Percentiles rank a stretch among this genome's conserved stretches.
Conservation (phyloP, 2,797 vertebrate genomes). For the Esox lucius region DNA sequence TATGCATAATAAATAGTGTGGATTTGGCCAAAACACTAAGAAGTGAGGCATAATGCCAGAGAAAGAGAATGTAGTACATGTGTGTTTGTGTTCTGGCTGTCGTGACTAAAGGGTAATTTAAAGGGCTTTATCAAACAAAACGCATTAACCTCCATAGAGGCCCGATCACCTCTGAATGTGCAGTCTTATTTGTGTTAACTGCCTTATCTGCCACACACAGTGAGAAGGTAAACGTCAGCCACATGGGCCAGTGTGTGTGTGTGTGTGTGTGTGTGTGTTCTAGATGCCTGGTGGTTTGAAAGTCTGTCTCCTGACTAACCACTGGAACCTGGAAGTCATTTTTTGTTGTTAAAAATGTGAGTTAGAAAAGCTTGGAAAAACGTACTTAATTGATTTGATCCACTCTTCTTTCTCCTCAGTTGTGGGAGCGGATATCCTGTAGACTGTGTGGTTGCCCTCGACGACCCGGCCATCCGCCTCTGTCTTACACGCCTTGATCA, state of each 20-base stretch:
- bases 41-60: background rate
- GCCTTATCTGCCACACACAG: constrained; percentile 59
- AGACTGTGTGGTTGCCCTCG: constrained; percentile 97
- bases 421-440: constrained; percentile 95
- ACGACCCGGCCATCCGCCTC: constrained; percentile 96
- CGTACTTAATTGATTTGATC: constrained; percentile 99
- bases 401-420: constrained; percentile 97
- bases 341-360: background rate
- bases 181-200: background rate
- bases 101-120: constrained; percentile 32
- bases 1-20: background rate
- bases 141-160: constrained; percentile 56
- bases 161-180: constrained; percentile 40
- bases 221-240: constrained; percentile 61
- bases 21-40: constrained; percentile 1
- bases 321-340: background rate
- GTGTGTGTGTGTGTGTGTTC: constrained; percentile 13
- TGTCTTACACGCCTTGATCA: constrained; percentile 98
- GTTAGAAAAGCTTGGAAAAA: background rate
- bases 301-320: background rate
- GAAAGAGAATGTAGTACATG: constrained; percentile 1
- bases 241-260: constrained; percentile 20
- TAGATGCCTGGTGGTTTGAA: too few species aligned
- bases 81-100: constrained; percentile 12
- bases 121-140: constrained; percentile 52